Evolutionary conservation across 1,140 invertebrate genomes (phyloP), one percentile per base, ranked within the genome.

Genomic region (Ladona fulva): DNA sequence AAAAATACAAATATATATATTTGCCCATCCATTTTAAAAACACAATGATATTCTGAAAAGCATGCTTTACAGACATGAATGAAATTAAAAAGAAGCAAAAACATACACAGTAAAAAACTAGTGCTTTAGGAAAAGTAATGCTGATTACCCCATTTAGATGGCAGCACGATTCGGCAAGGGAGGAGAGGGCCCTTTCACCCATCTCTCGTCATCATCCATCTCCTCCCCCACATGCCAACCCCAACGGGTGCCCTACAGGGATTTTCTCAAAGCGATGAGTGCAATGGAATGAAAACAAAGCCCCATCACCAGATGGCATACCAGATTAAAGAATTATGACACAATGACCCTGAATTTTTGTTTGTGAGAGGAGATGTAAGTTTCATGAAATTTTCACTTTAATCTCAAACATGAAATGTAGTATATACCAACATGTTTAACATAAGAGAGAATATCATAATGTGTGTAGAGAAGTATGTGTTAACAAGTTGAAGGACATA

Each of bases 41-140:
- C 29, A 37, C 29, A 37, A 37, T 37, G 8, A 37, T 5, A 37
- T 37, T 37, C 1, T 5, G 29, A 37, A 37, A 37, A 66, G 52
- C 52, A 77, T 25, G 37, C 37, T 29, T 74, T 66, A 42, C 3
- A 78, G 37, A 16, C 12, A 79, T 22, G 74, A 42, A 74, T 1
- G 44, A 6, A 6, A 44, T 42, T 74, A 14, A 42, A 44, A 42
- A 37, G 7, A 24, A 22, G 77, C 25, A 59, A 22, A 78, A 78
- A 74, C 24, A 80, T 73, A 74, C 11, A 24, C 74, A 76, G 44
- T 74, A 73, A 74, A 25, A 80, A 73, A 80, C 16, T 42, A 24
- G 66, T 44, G 16, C 52, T 52, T 59, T n/a, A 16, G 29, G 16
- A 76, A 76, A 52, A 59, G 42, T 29, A 42, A 42, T 24, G 14